Conservation (phyloP, 2,797 vertebrate genomes). For the Rhinogobio ventralis region DNA sequence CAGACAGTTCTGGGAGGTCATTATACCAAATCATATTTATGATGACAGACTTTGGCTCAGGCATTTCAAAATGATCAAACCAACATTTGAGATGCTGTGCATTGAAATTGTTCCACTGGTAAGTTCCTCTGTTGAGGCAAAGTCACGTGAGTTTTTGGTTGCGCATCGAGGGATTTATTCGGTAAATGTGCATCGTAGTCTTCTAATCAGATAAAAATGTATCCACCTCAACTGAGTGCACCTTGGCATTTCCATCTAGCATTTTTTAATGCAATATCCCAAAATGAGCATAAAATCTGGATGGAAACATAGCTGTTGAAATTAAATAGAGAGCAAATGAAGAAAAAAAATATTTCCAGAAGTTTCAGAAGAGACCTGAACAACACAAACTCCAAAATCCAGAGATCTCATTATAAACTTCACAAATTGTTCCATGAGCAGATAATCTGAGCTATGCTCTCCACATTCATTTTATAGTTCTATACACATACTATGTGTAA, state of each 20-base stretch:
- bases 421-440: background rate
- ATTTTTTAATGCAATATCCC: background rate
- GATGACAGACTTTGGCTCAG: background rate
- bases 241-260: background rate
- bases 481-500: background rate
- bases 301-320: background rate
- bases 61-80: background rate
- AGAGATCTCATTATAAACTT: background rate
- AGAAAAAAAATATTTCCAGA: background rate
- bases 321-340: background rate
- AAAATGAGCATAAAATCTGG: background rate
- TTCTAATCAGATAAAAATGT: background rate
- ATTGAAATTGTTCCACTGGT: background rate
- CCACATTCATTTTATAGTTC: background rate
- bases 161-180: background rate
- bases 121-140: background rate
- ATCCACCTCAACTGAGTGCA: background rate
- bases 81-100: background rate
- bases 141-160: background rate
- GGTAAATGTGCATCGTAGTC: background rate
- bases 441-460: background rate
- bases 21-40: background rate
- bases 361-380: background rate
- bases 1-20: background rate
- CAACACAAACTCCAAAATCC: background rate